Percentiles rank a stretch among this genome's conserved stretches.
Conservation (phyloP, 2,113 vertebrate species). For the Tichodroma muraria region DNA sequence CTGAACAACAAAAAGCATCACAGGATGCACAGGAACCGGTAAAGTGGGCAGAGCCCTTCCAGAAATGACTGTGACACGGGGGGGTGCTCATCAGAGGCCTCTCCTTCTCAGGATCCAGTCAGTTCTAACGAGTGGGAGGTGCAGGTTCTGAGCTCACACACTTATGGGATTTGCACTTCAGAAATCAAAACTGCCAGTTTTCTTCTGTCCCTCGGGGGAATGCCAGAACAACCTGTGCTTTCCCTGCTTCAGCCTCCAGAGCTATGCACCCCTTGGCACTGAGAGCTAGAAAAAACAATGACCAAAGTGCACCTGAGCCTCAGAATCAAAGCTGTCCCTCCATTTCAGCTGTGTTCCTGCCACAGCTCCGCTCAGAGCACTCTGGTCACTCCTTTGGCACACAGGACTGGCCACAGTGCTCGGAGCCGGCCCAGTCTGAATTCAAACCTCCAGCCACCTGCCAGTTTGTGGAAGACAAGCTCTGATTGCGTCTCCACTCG, state of each 20-base stretch:
- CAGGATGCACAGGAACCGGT: slow-evolving; percentile 34
- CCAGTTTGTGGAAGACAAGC: background rate
- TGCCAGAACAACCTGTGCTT: slow-evolving; percentile 4
- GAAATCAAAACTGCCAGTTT: background rate
- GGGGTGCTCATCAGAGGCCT: background rate
- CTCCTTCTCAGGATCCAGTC: slow-evolving; percentile 33
- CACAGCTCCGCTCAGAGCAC: background rate
- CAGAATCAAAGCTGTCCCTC: background rate
- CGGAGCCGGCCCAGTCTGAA: background rate
- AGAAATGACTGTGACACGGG: slow-evolving; percentile 33
- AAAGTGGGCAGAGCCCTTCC: background rate
- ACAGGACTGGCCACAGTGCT: background rate
- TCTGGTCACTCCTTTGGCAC: background rate
- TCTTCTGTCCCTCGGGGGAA: slow-evolving; percentile 29
- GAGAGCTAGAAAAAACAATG: background rate
- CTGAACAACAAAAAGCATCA: slow-evolving; percentile 57
- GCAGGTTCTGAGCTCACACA: background rate
- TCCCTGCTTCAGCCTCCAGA: background rate
- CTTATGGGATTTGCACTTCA: background rate
- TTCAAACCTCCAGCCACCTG: background rate
- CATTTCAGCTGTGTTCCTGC: background rate
- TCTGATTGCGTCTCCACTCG: background rate
- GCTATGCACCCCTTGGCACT: background rate
- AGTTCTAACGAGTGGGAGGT: background rate
- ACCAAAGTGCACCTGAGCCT: background rate